These are phyloP conservation scores for Trinectes maculatus DNA, from an alignment of 2,113 vertebrate genomes.

Conservation along the genomic window DNA sequence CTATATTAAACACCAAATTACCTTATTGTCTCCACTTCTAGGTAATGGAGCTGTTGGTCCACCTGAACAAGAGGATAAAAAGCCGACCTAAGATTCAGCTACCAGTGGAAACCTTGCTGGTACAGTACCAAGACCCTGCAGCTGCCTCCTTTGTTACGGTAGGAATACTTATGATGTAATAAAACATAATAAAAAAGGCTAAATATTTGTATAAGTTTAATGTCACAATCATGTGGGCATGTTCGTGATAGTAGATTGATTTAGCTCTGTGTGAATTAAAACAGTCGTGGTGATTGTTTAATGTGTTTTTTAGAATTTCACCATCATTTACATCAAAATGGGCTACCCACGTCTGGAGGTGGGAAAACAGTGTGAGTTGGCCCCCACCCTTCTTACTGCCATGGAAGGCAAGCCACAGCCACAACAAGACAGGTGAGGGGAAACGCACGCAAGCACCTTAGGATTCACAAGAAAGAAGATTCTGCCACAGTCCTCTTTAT, in stretches of 20 bases:
- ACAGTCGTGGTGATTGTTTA: neutral
- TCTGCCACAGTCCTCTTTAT: neutral
- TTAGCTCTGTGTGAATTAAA: neutral
- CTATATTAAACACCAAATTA: neutral
- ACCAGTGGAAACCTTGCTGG: slow-evolving; percentile 95
- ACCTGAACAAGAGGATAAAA: slow-evolving; percentile 98
- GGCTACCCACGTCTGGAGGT: slow-evolving; percentile 95
- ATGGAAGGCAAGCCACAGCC: slow-evolving; percentile 98
- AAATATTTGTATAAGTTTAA: too few species aligned
- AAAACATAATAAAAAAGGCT: too few species aligned
- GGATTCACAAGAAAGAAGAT: neutral
- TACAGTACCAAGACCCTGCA: slow-evolving; percentile 97
- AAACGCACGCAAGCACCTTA: neutral
- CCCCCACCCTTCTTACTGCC: slow-evolving; percentile 96
- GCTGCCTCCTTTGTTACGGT: slow-evolving; percentile 98
- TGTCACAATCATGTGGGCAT: too few species aligned
- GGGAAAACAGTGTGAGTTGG: slow-evolving; percentile 95
- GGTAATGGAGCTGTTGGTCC: slow-evolving; percentile 98
- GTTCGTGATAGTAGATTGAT: neutral
- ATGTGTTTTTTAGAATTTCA: slow-evolving; percentile 90
- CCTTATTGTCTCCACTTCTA: slow-evolving; percentile 50
- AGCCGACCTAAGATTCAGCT: slow-evolving; percentile 96
- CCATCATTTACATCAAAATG: slow-evolving; percentile 99
- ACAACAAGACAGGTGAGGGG: slow-evolving; percentile 93
- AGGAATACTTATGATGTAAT: neutral